A percentile compares a stretch with the other conserved stretches of the same genome.
These are phyloP conservation scores for Pycnomerus fuliginosus DNA, from an alignment of 2,888 invertebrate species.

Conservation along the genomic window DNA sequence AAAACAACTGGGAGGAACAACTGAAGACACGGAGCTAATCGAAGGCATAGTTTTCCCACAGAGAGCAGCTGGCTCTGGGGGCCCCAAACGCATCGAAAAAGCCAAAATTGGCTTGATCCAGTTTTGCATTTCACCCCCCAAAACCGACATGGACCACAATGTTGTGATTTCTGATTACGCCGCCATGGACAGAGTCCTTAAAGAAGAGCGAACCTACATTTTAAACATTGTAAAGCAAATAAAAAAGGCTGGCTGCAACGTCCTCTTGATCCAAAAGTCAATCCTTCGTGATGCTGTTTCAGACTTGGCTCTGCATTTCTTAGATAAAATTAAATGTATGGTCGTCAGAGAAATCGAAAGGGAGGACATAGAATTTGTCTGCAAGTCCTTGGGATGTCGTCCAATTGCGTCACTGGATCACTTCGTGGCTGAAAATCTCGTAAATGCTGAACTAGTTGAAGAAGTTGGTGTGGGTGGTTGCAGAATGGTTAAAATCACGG, in stretches of 20 bases:
- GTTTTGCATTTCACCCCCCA: slow-evolving; percentile 99
- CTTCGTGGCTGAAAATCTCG: slow-evolving; percentile 89
- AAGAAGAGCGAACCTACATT: slow-evolving; percentile 97
- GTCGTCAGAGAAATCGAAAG: slow-evolving; percentile 97
- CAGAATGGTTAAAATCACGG: slow-evolving; percentile 78
- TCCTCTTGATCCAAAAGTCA: slow-evolving; percentile 80
- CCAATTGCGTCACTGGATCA: slow-evolving; percentile 99
- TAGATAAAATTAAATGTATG: slow-evolving; percentile 98
- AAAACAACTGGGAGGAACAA: slow-evolving; percentile 93
- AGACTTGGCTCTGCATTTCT: slow-evolving; percentile 95
- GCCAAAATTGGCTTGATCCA: slow-evolving; percentile 98
- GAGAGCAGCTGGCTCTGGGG: slow-evolving; percentile 83
- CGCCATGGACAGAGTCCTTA: slow-evolving; percentile 98
- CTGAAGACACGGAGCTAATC: slow-evolving; percentile 94
- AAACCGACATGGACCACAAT: slow-evolving; percentile 98
- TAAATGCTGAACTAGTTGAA: slow-evolving; percentile 90
- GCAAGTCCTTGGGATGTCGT: slow-evolving; percentile 89
- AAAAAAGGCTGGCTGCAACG: slow-evolving; percentile 97
- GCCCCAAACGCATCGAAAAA: slow-evolving; percentile 92
- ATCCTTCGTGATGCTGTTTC: slow-evolving; percentile 92
- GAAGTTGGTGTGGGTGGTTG: slow-evolving; percentile 86
- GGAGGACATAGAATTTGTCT: slow-evolving; percentile 97
- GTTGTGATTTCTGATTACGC: slow-evolving; percentile 97
- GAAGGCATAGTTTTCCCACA: slow-evolving; percentile 95
- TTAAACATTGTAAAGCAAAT: slow-evolving; percentile 98